Base-by-base conservation (phyloP, 1,140 invertebrate species). In the Holcopasites calliopsidis region DNA sequence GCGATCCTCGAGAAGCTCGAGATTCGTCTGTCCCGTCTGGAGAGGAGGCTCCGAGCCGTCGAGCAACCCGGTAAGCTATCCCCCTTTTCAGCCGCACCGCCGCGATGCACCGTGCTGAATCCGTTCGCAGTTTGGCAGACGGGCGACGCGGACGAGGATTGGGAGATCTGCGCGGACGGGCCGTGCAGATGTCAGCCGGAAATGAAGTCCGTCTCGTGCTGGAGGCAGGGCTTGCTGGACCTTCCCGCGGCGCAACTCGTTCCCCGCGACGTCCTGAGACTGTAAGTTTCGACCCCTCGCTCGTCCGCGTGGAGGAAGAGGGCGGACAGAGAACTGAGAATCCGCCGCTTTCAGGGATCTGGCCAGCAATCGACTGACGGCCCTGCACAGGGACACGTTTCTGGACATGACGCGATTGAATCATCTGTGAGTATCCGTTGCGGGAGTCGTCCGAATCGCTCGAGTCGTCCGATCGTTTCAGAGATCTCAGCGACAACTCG, bases 401-500 rank as follows among this genome's bases (percentile, higher is more conserved):
- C 92, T 93, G 62, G 94, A 93, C 5, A 91, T 97, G 86, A 92
- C 92, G 0, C 92, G 94, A 33, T 89, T 97, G 7, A 93, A 91
- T 4, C 94, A 96, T 86, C 89, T 97, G 88, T 93, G 83, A 91
- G 92, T 92, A 47, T 21, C 33, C 10, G 4, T 11, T 21, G 2
- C n/a, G 10, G n/a, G n/a, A 6, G 7, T 7, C 6, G 10, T 1
- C 11, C 33, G 4, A 35, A 7, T 23, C 35, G 3, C 7, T 10
- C 8, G 26, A 21, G 2, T n/a, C 11, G 1, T 7, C 33, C 18
- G 31, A 58, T 74, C 7, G n/a, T 90, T 90, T 18, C 88, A 94
- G 93, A 73, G 96, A 97, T 87, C 89, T 97, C 74, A 96, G 95
- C 68, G 94, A 96, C 84, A 97, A 97, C 87, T 90, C 93, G 57